Conservation (phyloP, 2,113 vertebrate species). For the Zapus hudsonius region DNA sequence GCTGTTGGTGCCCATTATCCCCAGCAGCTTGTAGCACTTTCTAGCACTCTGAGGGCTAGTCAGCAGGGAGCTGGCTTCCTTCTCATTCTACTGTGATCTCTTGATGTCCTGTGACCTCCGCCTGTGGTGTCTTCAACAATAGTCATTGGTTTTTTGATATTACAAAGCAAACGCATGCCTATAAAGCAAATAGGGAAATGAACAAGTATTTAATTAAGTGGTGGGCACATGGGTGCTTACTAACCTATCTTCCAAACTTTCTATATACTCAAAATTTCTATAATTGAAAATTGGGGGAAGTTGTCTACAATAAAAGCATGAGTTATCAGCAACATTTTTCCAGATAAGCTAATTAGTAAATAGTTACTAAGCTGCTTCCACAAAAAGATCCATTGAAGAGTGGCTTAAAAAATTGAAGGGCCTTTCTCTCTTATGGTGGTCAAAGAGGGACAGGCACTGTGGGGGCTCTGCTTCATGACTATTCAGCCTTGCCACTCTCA, state of each 20-base stretch:
- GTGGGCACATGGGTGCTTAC: not conserved
- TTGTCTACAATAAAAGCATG: not conserved
- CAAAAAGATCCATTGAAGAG: too few species aligned
- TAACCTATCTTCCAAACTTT: conserved; percentile 1
- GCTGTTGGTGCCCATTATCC: too few species aligned
- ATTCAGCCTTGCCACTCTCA: not conserved
- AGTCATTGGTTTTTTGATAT: not conserved
- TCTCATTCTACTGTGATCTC: too few species aligned
- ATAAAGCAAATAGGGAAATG: not conserved
- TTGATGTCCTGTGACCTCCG: too few species aligned
- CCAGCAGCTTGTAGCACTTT: too few species aligned
- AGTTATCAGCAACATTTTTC: not conserved
- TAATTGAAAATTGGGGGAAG: not conserved
- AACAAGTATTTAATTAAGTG: not conserved
- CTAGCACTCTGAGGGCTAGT: too few species aligned
- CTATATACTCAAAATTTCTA: not conserved
- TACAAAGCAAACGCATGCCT: not conserved
- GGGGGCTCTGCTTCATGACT: not conserved
- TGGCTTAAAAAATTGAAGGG: too few species aligned
- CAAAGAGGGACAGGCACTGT: not conserved
- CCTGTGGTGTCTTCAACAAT: too few species aligned
- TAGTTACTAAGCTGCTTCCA: not conserved
- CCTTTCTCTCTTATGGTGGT: too few species aligned
- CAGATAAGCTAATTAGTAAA: not conserved
- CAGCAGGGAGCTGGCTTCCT: too few species aligned